These are phyloP conservation scores for Rhabdomys dilectus DNA, from an alignment of 2,113 vertebrate genomes.

Conservation along the genomic window DNA sequence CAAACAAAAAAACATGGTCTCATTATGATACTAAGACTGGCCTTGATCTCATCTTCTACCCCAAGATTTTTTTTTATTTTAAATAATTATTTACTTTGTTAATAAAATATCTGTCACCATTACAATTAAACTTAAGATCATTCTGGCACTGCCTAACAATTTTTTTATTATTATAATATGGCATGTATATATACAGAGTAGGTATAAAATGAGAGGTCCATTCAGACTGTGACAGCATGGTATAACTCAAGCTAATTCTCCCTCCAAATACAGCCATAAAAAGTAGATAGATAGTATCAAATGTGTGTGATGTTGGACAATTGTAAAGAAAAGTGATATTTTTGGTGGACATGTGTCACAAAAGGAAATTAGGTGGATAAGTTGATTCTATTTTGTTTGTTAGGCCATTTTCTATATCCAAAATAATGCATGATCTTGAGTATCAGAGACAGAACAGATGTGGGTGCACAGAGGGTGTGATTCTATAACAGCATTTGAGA, in stretches of 20 bases:
- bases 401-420: neutral
- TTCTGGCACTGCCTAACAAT: neutral
- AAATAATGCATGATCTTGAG: neutral
- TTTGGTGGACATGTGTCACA: neutral
- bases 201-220: neutral
- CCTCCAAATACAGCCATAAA: neutral
- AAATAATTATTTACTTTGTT: neutral
- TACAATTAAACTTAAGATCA: neutral
- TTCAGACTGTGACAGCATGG: neutral
- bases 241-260: neutral
- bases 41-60: neutral
- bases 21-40: neutral
- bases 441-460: neutral
- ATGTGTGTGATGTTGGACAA: neutral
- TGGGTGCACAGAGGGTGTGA: neutral
- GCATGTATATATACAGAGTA: neutral
- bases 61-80: neutral
- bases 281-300: neutral
- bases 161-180: neutral
- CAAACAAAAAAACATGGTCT: neutral
- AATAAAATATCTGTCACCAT: neutral
- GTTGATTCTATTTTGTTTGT: neutral
- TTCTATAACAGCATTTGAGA: neutral
- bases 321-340: neutral
- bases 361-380: neutral